Evolutionary conservation across 2,113 vertebrate genomes (phyloP).

Genomic region (Sapajus apella): DNA sequence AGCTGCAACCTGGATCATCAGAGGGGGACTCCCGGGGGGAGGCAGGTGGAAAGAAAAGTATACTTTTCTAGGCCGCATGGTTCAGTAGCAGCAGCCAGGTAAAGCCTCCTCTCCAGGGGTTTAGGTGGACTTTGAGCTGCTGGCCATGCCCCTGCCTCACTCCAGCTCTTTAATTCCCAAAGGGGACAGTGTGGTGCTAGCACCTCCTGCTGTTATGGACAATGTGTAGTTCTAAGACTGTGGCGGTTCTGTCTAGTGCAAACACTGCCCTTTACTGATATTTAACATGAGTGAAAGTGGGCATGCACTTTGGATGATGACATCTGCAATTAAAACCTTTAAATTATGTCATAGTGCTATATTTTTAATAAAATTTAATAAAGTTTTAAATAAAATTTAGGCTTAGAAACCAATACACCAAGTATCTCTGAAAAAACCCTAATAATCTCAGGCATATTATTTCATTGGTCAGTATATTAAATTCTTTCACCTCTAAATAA

Average conservation of each 20-base stretch:
- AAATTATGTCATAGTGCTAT: neutral
- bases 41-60: neutral
- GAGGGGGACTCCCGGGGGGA: neutral
- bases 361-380: neutral
- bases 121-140: neutral
- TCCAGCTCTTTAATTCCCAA: neutral
- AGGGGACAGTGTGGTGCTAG: neutral
- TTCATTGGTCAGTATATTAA: neutral
- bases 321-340: neutral
- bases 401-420: neutral
- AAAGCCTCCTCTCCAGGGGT: neutral
- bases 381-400: neutral
- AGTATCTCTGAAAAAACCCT: slow-evolving; percentile 10
- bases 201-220: neutral
- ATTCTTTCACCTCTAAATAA: slow-evolving; percentile 11
- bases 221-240: neutral
- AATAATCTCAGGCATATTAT: neutral
- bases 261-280: neutral
- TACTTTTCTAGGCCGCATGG: neutral
- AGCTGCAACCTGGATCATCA: neutral
- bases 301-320: neutral
- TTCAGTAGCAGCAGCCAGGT: neutral
- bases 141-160: neutral
- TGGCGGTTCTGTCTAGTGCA: neutral
- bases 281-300: neutral